Conservation (phyloP, 2,888 invertebrate species). For the Cheiracanthium punctorium region DNA sequence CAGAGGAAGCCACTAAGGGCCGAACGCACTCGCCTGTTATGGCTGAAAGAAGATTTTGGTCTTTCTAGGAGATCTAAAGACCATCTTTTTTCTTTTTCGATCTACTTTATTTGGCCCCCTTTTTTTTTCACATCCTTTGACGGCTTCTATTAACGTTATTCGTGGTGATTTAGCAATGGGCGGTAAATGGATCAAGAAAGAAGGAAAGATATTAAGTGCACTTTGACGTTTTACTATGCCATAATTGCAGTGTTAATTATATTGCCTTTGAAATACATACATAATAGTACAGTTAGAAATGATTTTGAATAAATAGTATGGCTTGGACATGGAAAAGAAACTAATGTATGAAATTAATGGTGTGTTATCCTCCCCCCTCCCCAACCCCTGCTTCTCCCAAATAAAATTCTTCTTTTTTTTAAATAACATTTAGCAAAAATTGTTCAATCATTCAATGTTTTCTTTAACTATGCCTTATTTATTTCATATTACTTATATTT, state of each 20-base stretch:
- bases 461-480: too few relatives aligned
- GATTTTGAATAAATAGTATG: too few relatives aligned
- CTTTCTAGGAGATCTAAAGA: conserved; percentile 42
- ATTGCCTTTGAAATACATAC: too few relatives aligned
- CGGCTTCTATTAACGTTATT: conserved; percentile 35
- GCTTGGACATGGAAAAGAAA: too few relatives aligned
- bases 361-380: too few relatives aligned
- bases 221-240: background rate
- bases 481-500: too few relatives aligned
- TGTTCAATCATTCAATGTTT: too few relatives aligned
- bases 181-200: conserved; percentile 41
- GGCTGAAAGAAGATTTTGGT: conserved; percentile 51
- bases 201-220: conserved; percentile 24
- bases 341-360: too few relatives aligned
- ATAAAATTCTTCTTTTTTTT: too few relatives aligned
- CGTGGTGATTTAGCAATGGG: conserved; percentile 43
- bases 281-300: too few relatives aligned
- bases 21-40: conserved; percentile 44
- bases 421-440: too few relatives aligned
- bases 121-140: conserved; percentile 41
- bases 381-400: too few relatives aligned
- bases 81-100: conserved; percentile 23
- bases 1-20: conserved; percentile 67
- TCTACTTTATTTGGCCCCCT: conserved; percentile 55
- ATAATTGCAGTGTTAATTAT: background rate